phyloP scores from a whole-genome alignment of 2,888 invertebrate genomes.

The Tinea pellionella region DNA sequence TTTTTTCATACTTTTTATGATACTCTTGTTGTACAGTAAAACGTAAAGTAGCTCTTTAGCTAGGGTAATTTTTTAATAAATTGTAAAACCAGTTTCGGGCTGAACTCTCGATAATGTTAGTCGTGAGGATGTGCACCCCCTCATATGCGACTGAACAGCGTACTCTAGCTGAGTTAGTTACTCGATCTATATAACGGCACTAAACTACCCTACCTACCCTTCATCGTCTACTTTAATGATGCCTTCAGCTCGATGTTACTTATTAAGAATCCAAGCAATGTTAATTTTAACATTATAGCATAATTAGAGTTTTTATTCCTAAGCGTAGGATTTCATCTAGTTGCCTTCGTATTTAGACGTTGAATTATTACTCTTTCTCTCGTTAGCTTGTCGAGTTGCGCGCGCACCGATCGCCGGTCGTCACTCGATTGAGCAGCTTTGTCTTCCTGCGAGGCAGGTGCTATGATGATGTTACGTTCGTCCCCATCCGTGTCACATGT shows the following conservation, averaged over 20 bases:
- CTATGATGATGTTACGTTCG: slow-evolving; percentile 28
- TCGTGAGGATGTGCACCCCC: background rate
- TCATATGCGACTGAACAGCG: background rate
- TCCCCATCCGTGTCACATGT: background rate
- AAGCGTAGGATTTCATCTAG: slow-evolving; percentile 69
- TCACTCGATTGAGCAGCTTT: slow-evolving; percentile 21
- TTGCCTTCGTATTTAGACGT: slow-evolving; percentile 67
- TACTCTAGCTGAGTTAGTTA: background rate
- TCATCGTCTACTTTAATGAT: slow-evolving; percentile 22
- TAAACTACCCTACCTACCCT: slow-evolving; percentile 25
- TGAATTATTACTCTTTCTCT: slow-evolving; percentile 63
- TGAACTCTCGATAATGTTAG: background rate
- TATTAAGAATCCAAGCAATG: slow-evolving; percentile 61
- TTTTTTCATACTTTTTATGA: slow-evolving; percentile 42
- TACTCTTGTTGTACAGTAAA: slow-evolving; percentile 61
- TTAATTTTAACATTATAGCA: slow-evolving; percentile 64
- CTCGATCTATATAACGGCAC: slow-evolving; percentile 44
- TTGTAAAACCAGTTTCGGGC: slow-evolving; percentile 26
- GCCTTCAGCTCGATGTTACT: slow-evolving; percentile 28
- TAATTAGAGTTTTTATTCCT: slow-evolving; percentile 66
- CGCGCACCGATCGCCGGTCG: slow-evolving; percentile 21
- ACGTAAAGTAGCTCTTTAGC: slow-evolving; percentile 63
- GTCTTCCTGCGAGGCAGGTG: slow-evolving; percentile 42
- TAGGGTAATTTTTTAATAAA: slow-evolving; percentile 66
- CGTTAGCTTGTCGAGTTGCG: slow-evolving; percentile 33